Conservation (phyloP, 2,888 invertebrate species). For the Chymomyza caudatula region DNA sequence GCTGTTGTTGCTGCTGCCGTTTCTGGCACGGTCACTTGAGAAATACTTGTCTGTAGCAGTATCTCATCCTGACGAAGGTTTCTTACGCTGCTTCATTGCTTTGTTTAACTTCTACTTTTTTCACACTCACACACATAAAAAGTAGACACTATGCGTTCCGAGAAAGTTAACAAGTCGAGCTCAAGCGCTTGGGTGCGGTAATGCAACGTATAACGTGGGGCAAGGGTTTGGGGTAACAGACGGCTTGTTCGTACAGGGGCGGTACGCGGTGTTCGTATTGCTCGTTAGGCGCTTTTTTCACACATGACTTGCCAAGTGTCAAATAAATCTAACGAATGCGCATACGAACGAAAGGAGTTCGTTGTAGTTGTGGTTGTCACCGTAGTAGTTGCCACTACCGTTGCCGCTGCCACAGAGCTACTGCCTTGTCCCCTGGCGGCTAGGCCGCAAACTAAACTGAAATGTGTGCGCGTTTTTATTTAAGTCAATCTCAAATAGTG, state of each 20-base stretch:
- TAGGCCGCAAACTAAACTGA: slow-evolving; percentile 71
- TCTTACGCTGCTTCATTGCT: slow-evolving; percentile 40
- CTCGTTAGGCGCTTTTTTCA: slow-evolving; percentile 68
- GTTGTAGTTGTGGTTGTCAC: slow-evolving; percentile 43
- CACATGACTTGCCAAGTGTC: slow-evolving; percentile 71
- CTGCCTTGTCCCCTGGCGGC: slow-evolving; percentile 60
- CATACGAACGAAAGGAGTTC: slow-evolving; percentile 9
- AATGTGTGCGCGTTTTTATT: slow-evolving; percentile 69
- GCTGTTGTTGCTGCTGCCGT: background rate
- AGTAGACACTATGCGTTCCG: background rate
- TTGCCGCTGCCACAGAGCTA: background rate
- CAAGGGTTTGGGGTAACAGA: background rate
- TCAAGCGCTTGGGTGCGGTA: too few relatives aligned
- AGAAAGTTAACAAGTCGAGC: background rate
- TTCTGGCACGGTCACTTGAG: slow-evolving; percentile 48
- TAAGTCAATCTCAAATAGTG: slow-evolving; percentile 72
- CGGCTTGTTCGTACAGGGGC: background rate
- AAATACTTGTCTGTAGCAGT: slow-evolving; percentile 31
- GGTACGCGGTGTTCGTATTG: slow-evolving; percentile 26
- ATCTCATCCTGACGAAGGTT: slow-evolving; percentile 60
- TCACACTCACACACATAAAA: background rate
- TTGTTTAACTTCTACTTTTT: slow-evolving; percentile 28
- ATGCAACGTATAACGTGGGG: background rate
- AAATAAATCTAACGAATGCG: slow-evolving; percentile 66
- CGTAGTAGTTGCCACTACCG: background rate